Base-by-base conservation (phyloP, 2,797 vertebrate genomes). In the Erithacus rubecula region DNA sequence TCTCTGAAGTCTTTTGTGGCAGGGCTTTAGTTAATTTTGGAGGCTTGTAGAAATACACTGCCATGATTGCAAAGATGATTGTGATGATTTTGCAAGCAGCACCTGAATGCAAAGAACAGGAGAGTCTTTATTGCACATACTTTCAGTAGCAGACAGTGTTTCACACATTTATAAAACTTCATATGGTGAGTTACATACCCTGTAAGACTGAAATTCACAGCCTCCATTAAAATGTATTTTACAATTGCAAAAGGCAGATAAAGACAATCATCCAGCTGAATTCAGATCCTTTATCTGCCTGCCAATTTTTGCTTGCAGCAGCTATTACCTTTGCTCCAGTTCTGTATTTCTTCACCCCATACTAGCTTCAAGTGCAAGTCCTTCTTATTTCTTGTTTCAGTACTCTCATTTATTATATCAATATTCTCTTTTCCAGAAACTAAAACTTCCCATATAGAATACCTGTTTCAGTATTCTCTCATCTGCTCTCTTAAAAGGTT, bases 1-100 rank as follows among this genome's bases (percentile, higher is more conserved):
- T 65, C 68, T 83, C 69, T 76, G 74, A 32, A 65, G 96, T 83
- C 76, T 75, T 93, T 51, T 43, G 74, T 46, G 90, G 69, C 24
- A 77, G 10, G 16, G 59, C 58, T 34, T 83, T 19, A 34, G 18
- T 89, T 68, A 62, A 11, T 34, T 86, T 58, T 51, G 98, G 98
- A 43, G 98, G 97, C 56, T 97, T 98, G 91, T 98, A 98, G 46
- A 98, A 92, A 86, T 95, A 93, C 51, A 95, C 15, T 43, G 98
- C 97, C 87, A 89, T n/a, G 21, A 97, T 37, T 29, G 93, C 94
- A 97, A 98, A 98, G 93, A 95, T 18, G n/a, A 98, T 88, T 0
- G 97, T 97, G 91, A 97, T 11, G 67, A 92, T n/a, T 97, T 98
- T 98, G 94, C 97, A 98, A 94, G 56, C 86, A 89, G 97, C 95